Conservation (phyloP, 2,797 vertebrate species). For the Tamandua tetradactyla region DNA sequence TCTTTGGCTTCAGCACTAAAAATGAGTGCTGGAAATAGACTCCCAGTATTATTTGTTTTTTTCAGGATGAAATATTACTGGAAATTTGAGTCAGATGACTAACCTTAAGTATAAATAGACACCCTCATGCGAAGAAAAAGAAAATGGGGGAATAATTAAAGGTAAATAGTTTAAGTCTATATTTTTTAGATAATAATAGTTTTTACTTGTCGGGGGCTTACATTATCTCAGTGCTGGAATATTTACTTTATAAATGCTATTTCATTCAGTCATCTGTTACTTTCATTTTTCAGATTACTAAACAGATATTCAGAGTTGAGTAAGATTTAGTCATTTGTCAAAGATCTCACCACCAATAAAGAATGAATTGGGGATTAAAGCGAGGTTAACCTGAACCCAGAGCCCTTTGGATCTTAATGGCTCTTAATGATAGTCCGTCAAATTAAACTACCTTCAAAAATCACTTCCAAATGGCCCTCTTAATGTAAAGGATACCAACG, state of each 20-base stretch:
- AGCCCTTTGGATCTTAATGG: neutral
- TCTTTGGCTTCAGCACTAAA: neutral
- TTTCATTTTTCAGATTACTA: neutral
- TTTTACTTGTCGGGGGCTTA: neutral
- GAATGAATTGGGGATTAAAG: neutral
- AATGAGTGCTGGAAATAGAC: neutral
- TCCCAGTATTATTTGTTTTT: neutral
- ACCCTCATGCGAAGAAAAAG: neutral
- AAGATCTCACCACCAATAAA: neutral
- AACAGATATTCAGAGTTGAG: neutral
- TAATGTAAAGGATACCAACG: neutral
- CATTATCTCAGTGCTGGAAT: neutral
- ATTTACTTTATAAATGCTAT: neutral
- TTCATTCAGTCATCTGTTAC: neutral
- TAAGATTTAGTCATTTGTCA: neutral
- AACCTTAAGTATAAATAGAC: neutral
- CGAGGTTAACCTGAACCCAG: neutral
- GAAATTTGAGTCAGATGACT: neutral
- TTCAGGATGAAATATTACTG: neutral
- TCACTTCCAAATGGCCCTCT: neutral
- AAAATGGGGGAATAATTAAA: neutral
- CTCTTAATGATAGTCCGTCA: neutral
- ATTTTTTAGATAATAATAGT: neutral
- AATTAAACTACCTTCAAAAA: neutral
- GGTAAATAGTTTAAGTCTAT: neutral